Base-by-base conservation (phyloP, 2,797 vertebrate genomes). In the Hylomyscus alleni region DNA sequence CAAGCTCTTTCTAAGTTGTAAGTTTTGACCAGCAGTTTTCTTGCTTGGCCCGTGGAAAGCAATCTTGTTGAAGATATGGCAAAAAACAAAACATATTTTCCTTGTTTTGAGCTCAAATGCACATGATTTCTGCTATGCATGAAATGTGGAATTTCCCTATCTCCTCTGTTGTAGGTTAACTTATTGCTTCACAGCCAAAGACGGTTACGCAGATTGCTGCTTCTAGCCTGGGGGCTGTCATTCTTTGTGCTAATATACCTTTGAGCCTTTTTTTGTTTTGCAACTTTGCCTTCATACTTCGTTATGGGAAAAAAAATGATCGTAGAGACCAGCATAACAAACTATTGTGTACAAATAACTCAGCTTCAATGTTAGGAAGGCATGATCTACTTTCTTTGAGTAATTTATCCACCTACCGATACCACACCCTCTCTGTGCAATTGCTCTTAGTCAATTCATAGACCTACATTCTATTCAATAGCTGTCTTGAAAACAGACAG, bases 121-220 rank as follows among this genome's bases (percentile, higher is more conserved):
- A 89, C 29, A 65, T 81, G 62, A 40, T 56, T 77, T 73, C 88
- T 91, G 40, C 15, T 94, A 19, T 69, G 73, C 29, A 50, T 47
- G 37, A 85, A 90, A 94, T 95, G 31, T 73, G 73, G 77, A 90
- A 92, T 94, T 94, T 47, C 62, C 52, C 58, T 58, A 77, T 77
- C 50, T 92, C 20, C n/a, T 93, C 81, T 76, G 26, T 85, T 95
- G 84, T 34, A 58, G 31, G 22, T 92, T 92, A 90, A 76, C 77
- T 90, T 90, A 73, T 90, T 95, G 37, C 72, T 88, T 94, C 76
- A 84, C 56, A 93, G 91, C 62, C 87, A 94, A 87, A 52, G 29
- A 56, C 10, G 75, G 47, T 37, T n/a, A 50, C 58, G 40, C 54
- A 86, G 80, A 75, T 95, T 19, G 72, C 54, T 44, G 62, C 84